Conservation (phyloP, 2,113 vertebrate genomes). For the Prunella fulvescens region DNA sequence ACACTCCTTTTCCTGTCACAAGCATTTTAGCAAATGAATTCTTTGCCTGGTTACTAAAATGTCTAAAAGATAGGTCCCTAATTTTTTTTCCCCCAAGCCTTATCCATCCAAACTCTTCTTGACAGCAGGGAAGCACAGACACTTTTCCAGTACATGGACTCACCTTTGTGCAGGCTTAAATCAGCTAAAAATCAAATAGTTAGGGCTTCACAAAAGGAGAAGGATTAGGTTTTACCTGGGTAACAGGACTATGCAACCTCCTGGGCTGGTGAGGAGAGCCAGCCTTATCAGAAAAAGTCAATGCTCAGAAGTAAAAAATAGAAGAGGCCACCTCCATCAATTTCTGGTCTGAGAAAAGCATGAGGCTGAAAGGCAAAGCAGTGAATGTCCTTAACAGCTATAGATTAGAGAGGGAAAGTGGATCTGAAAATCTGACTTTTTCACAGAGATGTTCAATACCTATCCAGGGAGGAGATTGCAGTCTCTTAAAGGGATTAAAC, state of each 20-base stretch:
- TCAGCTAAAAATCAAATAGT: background rate
- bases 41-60: background rate
- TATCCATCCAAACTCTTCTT: background rate
- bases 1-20: background rate
- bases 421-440: constrained; percentile 59
- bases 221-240: background rate
- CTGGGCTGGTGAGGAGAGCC: background rate
- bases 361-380: constrained; percentile 16
- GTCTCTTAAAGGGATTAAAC: constrained; percentile 54
- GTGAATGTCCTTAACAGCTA: constrained; percentile 28
- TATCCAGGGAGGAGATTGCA: constrained; percentile 16
- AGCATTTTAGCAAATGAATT: background rate
- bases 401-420: constrained; percentile 57
- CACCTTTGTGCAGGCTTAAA: background rate
- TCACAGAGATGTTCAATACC: constrained; percentile 45
- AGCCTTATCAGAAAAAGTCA: constrained; percentile 30
- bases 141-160: background rate
- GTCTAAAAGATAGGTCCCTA: background rate
- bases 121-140: background rate
- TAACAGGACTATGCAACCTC: background rate
- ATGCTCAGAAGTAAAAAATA: constrained; percentile 34
- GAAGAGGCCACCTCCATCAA: constrained; percentile 36
- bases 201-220: background rate
- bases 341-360: constrained; percentile 32
- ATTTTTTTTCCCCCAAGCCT: background rate